A percentile compares a stretch with the other conserved stretches of the same genome.
Conservation (phyloP, 2,888 invertebrate genomes). For the Cosmia pyralina region DNA sequence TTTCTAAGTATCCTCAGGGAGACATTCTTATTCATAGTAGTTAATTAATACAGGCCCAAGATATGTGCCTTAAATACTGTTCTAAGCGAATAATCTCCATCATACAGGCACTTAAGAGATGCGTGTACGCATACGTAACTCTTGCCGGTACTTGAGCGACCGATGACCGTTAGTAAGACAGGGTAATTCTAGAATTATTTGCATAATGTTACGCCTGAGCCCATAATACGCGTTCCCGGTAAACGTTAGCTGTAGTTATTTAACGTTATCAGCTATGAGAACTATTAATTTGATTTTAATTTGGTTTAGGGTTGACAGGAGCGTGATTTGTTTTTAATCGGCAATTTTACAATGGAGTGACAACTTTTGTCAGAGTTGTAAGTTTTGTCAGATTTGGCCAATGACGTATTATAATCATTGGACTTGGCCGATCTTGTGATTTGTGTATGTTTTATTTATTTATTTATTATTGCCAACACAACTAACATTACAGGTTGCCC, state of each 20-base stretch:
- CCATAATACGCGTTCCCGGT: constrained; percentile 61
- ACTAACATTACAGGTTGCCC: too few relatives aligned
- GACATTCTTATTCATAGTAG: constrained; percentile 8
- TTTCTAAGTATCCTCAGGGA: constrained; percentile 1
- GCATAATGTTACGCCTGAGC: constrained; percentile 65
- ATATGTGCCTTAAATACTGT: constrained; percentile 48
- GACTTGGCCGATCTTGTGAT: background rate
- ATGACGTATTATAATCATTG: too few relatives aligned
- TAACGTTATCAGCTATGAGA: constrained; percentile 52
- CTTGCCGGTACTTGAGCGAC: constrained; percentile 52
- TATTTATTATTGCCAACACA: too few relatives aligned
- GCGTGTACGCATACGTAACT: constrained; percentile 32
- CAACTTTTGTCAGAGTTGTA: background rate
- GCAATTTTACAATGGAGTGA: background rate
- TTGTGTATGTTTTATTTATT: background rate
- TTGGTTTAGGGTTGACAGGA: constrained; percentile 34
- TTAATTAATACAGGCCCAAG: constrained; percentile 25
- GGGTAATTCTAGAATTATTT: constrained; percentile 69
- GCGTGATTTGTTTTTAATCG: background rate
- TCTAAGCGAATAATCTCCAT: constrained; percentile 43
- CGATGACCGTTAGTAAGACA: constrained; percentile 63
- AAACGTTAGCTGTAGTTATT: constrained; percentile 52
- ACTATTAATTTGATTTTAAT: constrained; percentile 51
- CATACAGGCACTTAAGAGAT: constrained; percentile 43
- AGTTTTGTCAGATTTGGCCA: background rate